phyloP scores from a whole-genome alignment of 2,888 invertebrate species.

The Miltochrista miniata region DNA sequence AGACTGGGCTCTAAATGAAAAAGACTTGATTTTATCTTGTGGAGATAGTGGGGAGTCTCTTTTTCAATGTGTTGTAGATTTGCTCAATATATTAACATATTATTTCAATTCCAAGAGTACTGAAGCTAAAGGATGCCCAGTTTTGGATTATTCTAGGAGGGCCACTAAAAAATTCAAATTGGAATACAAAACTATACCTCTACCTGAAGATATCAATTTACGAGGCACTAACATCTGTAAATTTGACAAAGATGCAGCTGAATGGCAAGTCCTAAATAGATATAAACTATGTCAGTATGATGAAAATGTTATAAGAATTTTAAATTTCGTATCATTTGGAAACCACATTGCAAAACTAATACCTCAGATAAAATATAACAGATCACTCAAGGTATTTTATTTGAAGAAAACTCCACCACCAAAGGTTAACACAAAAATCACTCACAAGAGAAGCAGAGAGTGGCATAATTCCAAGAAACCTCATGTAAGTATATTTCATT shows the following conservation, averaged over 20 bases:
- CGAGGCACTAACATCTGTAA: conserved; percentile 88
- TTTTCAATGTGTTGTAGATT: conserved; percentile 90
- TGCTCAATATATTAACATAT: conserved; percentile 91
- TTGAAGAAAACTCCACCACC: conserved; percentile 62
- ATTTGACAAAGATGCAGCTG: conserved; percentile 86
- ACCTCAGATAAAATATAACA: conserved; percentile 87
- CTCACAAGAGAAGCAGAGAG: conserved; percentile 69
- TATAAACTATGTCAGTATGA: conserved; percentile 84
- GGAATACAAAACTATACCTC: conserved; percentile 85
- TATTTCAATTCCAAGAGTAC: conserved; percentile 77
- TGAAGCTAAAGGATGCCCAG: conserved; percentile 46
- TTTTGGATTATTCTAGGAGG: conserved; percentile 60
- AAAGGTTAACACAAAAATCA: conserved; percentile 66
- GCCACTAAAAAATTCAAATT: conserved; percentile 80
- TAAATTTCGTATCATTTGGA: conserved; percentile 92
- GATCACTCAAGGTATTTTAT: conserved; percentile 73
- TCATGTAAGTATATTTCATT: conserved; percentile 51
- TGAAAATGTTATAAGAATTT: conserved; percentile 89
- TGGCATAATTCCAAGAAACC: conserved; percentile 75
- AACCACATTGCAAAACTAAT: conserved; percentile 86
- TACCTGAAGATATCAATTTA: conserved; percentile 90
- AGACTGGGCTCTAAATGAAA: conserved; percentile 93
- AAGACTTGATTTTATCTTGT: conserved; percentile 90
- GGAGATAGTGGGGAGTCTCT: conserved; percentile 91
- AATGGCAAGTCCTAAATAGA: conserved; percentile 86